A percentile compares a stretch with the other conserved stretches of the same genome.
These are phyloP conservation scores for Aethina tumida DNA, from an alignment of 1,140 invertebrate species.

Conservation along the genomic window DNA sequence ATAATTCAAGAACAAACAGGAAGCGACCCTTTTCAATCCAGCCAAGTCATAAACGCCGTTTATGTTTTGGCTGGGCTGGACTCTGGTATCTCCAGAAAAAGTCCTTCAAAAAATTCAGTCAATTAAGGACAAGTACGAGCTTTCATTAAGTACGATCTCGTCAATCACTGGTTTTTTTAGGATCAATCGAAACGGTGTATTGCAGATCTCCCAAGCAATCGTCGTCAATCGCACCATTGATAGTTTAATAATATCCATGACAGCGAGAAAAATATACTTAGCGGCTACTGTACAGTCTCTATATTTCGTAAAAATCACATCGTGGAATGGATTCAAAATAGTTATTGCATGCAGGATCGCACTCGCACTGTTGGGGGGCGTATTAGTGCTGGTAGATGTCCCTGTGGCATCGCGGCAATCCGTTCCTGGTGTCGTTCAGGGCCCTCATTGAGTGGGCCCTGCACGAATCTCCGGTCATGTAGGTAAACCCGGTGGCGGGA, in stretches of 20 bases:
- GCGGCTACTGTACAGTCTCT: constrained; percentile 12
- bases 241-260: not conserved
- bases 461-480: constrained; percentile 55
- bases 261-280: constrained; percentile 7
- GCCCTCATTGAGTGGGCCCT: constrained; percentile 33
- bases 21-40: no score
- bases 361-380: not conserved
- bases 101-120: no score
- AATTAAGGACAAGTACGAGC: no score
- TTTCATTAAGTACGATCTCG: constrained; percentile 1
- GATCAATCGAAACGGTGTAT: not conserved
- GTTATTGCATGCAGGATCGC: not conserved
- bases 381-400: constrained; percentile 29
- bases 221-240: not conserved
- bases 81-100: no score
- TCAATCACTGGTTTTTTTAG: not conserved
- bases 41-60: no score
- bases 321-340: constrained; percentile 15
- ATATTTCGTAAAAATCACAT: constrained; percentile 17
- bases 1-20: no score
- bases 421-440: constrained; percentile 28
- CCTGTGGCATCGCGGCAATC: constrained; percentile 27
- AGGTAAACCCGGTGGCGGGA: constrained; percentile 63
- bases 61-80: no score
- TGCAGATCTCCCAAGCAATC: not conserved